phyloP scores from a whole-genome alignment of 37 sponge, comb jelly and placozoan species.

The Chondrosia reniformis region DNA sequence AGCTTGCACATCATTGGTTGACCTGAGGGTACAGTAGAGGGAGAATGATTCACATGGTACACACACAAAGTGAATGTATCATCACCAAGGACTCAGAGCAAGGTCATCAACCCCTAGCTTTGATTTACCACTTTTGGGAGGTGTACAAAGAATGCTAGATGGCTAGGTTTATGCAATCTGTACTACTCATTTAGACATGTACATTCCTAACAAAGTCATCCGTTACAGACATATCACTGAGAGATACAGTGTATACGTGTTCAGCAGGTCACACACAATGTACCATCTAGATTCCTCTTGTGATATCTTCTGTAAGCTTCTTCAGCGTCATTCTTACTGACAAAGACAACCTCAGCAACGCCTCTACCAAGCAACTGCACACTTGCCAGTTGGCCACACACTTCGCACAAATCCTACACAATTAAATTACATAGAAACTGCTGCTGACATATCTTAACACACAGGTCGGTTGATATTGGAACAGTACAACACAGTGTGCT shows the following conservation, averaged over 20 bases:
- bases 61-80: not conserved
- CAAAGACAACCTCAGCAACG: constrained; percentile 76
- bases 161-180: too few species aligned
- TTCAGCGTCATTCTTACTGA: constrained; percentile 77
- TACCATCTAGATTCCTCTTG: constrained; percentile 78
- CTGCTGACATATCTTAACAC: not conserved
- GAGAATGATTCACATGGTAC: not conserved
- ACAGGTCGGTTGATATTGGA: too few species aligned
- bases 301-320: constrained; percentile 87
- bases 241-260: not conserved
- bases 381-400: constrained; percentile 60
- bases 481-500: too few species aligned
- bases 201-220: too few species aligned
- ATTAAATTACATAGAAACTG: not conserved
- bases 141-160: too few species aligned
- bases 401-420: constrained; percentile 69
- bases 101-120: too few species aligned
- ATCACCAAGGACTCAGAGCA: not conserved
- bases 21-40: not conserved
- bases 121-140: too few species aligned
- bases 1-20: constrained; percentile 20
- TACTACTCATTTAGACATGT: too few species aligned
- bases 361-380: constrained; percentile 59
- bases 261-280: not conserved
- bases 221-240: too few species aligned